Conservation (phyloP, 2,888 invertebrate species). For the Microchrysa polita region DNA sequence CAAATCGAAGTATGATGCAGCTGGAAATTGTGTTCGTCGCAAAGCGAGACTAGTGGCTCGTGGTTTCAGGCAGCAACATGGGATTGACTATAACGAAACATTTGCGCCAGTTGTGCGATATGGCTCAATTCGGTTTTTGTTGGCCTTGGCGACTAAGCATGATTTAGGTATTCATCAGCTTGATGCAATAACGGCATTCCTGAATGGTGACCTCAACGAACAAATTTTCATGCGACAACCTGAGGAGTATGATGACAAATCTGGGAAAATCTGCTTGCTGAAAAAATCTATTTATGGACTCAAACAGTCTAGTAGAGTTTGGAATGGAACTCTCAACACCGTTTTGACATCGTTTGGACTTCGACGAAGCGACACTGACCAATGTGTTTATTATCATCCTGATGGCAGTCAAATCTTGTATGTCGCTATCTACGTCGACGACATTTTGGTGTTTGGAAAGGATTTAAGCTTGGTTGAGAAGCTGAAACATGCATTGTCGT, state of each 20-base stretch:
- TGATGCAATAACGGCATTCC: constrained; percentile 36
- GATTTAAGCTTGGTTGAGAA: constrained; percentile 44
- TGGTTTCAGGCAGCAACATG: constrained; percentile 46
- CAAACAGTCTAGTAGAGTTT: constrained; percentile 50
- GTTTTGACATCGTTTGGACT: constrained; percentile 37
- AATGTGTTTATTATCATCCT: constrained; percentile 39
- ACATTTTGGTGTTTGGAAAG: constrained; percentile 46
- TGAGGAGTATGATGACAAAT: constrained; percentile 48
- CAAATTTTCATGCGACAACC: constrained; percentile 49
- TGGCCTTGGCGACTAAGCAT: constrained; percentile 47
- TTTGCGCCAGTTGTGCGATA: constrained; percentile 48
- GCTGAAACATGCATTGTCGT: constrained; percentile 46
- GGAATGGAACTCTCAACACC: constrained; percentile 46
- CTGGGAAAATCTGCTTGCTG: constrained; percentile 47
- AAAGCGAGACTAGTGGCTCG: constrained; percentile 39
- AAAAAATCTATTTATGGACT: constrained; percentile 50
- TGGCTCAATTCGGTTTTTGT: constrained; percentile 50
- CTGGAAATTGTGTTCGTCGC: too few relatives aligned
- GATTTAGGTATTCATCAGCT: constrained; percentile 46
- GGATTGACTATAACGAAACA: constrained; percentile 49
- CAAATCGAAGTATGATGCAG: constrained; percentile 24
- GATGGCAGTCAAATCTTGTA: constrained; percentile 30
- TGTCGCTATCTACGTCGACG: constrained; percentile 45
- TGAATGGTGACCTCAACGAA: not conserved
- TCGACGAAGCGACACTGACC: constrained; percentile 26